Evolutionary conservation across 2,797 vertebrate species (phyloP).

Genomic region (Hoplostethus atlanticus): DNA sequence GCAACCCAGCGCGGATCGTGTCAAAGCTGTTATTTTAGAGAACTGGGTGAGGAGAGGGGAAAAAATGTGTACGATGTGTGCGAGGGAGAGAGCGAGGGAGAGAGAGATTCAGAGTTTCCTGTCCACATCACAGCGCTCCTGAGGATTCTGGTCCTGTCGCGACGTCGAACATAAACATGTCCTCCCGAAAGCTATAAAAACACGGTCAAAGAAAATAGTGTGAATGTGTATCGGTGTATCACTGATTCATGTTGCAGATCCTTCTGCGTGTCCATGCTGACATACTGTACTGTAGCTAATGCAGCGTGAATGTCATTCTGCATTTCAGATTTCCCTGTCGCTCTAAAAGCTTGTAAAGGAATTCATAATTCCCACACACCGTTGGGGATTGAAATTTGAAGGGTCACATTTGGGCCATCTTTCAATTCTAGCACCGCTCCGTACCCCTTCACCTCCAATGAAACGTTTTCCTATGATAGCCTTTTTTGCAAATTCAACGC

Average conservation of each 20-base stretch:
- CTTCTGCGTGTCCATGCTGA: not conserved
- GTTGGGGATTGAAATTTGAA: not conserved
- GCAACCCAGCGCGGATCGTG: slow-evolving; percentile 65
- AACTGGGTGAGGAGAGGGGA: slow-evolving; percentile 57
- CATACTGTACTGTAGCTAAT: slow-evolving; percentile 14
- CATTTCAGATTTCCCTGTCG: not conserved
- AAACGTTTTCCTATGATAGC: slow-evolving; percentile 16
- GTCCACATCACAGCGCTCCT: slow-evolving; percentile 70
- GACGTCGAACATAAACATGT: slow-evolving; percentile 70
- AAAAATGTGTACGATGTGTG: slow-evolving; percentile 56
- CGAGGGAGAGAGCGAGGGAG: slow-evolving; percentile 35
- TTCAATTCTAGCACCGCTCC: not conserved
- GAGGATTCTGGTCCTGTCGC: slow-evolving; percentile 70
- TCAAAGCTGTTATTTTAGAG: slow-evolving; percentile 82
- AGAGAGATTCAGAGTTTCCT: slow-evolving; percentile 74
- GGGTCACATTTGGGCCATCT: slow-evolving; percentile 3
- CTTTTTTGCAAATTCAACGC: slow-evolving; percentile 4
- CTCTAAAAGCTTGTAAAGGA: slow-evolving; percentile 22
- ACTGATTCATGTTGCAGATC: not conserved
- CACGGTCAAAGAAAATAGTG: slow-evolving; percentile 50
- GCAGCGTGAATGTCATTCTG: slow-evolving; percentile 3
- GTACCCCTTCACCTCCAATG: slow-evolving; percentile 11
- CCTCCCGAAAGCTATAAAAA: slow-evolving; percentile 60
- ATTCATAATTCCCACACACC: slow-evolving; percentile 22
- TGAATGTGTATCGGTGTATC: slow-evolving; percentile 26